These are phyloP conservation scores for Canis aureus DNA, from an alignment of 2,113 vertebrate genomes.

Conservation along the genomic window DNA sequence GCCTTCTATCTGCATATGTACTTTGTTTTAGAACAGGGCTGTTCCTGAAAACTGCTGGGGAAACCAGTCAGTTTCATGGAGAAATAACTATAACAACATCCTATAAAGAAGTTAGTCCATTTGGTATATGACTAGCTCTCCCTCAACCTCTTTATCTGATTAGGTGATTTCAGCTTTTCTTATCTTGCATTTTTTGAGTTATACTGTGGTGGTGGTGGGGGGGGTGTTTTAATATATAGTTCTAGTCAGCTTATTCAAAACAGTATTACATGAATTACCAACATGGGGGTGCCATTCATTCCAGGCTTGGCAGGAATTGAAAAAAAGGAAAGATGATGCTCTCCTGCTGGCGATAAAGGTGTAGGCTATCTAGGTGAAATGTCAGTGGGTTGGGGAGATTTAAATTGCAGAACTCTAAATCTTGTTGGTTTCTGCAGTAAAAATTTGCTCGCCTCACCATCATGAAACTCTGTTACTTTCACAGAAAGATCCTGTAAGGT, in stretches of 20 bases:
- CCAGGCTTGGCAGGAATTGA: neutral
- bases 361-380: rapidly evolving
- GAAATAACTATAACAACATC: neutral
- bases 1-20: neutral
- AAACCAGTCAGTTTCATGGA: neutral
- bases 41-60: neutral
- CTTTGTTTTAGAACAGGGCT: neutral
- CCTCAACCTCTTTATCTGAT: neutral
- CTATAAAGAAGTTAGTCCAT: neutral
- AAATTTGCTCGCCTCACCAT: neutral
- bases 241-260: neutral
- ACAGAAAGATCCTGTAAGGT: neutral
- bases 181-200: neutral
- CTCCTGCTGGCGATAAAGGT: rapidly evolving
- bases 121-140: neutral
- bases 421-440: neutral
- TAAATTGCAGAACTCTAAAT: neutral
- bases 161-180: neutral
- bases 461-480: neutral
- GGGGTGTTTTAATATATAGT: too few relatives aligned
- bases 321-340: neutral
- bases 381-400: neutral
- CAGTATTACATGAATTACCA: rapidly evolving
- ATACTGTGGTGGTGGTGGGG: neutral
- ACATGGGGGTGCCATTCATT: rapidly evolving